phyloP scores from a whole-genome alignment of 2,113 vertebrate genomes.

The Phrynosoma platyrhinos region DNA sequence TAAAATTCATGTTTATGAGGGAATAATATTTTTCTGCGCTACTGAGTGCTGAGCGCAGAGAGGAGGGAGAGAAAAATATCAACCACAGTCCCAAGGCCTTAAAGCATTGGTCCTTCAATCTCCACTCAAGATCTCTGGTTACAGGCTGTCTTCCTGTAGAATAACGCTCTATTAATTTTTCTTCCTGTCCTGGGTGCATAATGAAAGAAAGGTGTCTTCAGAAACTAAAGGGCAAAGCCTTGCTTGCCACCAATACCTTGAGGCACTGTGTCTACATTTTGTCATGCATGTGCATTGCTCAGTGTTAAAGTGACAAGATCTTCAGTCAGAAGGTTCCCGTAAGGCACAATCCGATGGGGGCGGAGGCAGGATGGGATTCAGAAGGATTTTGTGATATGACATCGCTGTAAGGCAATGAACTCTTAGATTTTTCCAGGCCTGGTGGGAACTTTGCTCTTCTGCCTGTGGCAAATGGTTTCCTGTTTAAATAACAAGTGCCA shows the following conservation, averaged over 20 bases:
- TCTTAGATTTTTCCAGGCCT: conserved; percentile 79
- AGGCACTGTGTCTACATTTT: conserved; percentile 89
- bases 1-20: conserved; percentile 80
- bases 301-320: conserved; percentile 90
- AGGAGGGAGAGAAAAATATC: conserved; percentile 73
- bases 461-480: conserved; percentile 79
- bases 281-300: conserved; percentile 94
- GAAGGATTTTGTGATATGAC: conserved; percentile 82
- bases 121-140: conserved; percentile 76
- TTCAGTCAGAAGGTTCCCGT: conserved; percentile 86
- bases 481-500: conserved; percentile 68
- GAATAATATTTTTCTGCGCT: conserved; percentile 80
- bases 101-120: conserved; percentile 83
- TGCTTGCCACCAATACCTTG: conserved; percentile 82
- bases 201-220: conserved; percentile 93
- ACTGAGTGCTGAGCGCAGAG: conserved; percentile 75
- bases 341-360: conserved; percentile 76
- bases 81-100: conserved; percentile 81
- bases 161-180: conserved; percentile 94
- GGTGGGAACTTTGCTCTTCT: conserved; percentile 77
- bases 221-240: conserved; percentile 88
- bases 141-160: conserved; percentile 81
- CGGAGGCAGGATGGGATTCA: conserved; percentile 59
- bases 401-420: conserved; percentile 83
- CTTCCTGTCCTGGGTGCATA: conserved; percentile 80